Evolutionary conservation across 2,888 invertebrate genomes (phyloP), one percentile per base, ranked within the genome.

Genomic region (Adineta ricciae): DNA sequence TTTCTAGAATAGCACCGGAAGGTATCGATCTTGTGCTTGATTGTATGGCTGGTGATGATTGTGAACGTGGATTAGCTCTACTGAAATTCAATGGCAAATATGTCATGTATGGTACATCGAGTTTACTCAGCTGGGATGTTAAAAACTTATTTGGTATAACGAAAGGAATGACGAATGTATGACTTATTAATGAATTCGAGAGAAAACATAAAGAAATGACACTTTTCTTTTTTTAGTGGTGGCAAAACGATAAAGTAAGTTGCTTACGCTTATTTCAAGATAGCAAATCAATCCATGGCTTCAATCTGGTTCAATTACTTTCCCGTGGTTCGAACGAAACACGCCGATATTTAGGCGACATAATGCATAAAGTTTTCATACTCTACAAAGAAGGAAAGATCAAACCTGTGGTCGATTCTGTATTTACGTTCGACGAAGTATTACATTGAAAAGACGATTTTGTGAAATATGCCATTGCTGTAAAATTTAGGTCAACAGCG

Each of bases 141-240:
- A 95, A 95, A 92, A 95, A 95, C 91, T 94, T 95, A 92, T 95
- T 95, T 92, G 95, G 94, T 89, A 94, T 94, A 88, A 95, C 95
- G 88, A 94, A 94, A 92, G 78, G 78, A 41, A 38, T 78, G 38
- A 41, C 41, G 0, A 38, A 78, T 38, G 78, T 78, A 38, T 41
- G 38, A n/a, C 9, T 38, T 2, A 16, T 0, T 0, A 36, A 56
- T 46, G 5, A 46, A 46, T 46, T 46, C 46, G 11, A 8, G 38
- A 41, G 46, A 38, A n/a, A 24, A 21, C 9, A n/a, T n/a, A n/a
- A n/a, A n/a, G n/a, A n/a, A n/a, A n/a, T n/a, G n/a, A n/a, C n/a
- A n/a, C n/a, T n/a, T 86, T 86, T 88, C 86, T 41, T 87, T 90
- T 90, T 88, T 36, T 87, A 91, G 90, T 95, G 95, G 95, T 95